Percentiles rank a stretch among this genome's conserved stretches.
Conservation (phyloP, 2,797 vertebrate genomes). For the Scleropages formosus region DNA sequence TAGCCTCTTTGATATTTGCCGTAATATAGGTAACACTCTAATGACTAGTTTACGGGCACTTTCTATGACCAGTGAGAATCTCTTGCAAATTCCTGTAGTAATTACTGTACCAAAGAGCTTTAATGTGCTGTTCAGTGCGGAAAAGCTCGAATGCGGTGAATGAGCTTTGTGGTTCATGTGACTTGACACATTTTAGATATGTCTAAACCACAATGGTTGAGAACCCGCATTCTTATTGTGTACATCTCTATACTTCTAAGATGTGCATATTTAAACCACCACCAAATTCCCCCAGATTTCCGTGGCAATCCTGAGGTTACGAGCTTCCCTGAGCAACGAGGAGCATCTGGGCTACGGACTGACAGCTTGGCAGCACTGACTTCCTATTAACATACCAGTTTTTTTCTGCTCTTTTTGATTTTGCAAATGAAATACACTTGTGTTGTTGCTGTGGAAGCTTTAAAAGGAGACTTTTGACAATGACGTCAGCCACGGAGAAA, state of each 20-base stretch:
- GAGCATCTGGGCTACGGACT: neutral
- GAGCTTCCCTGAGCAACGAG: conserved; percentile 27
- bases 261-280: neutral
- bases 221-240: neutral
- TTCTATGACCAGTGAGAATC: neutral
- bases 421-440: neutral
- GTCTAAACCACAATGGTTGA: neutral
- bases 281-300: conserved; percentile 9
- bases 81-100: neutral
- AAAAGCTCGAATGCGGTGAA: neutral
- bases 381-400: neutral
- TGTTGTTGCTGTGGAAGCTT: neutral
- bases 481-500: neutral
- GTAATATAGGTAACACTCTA: neutral
- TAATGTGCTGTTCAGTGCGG: neutral
- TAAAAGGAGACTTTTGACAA: neutral
- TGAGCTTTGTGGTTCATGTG: neutral
- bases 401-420: neutral
- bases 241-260: neutral
- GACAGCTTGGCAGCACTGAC: conserved; percentile 9
- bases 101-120: neutral
- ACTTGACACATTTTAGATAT: neutral
- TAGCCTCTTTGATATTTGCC: neutral
- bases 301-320: conserved; percentile 19
- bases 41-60: neutral